phyloP scores from a whole-genome alignment of 2,888 invertebrate species.

The Noctua pronuba region DNA sequence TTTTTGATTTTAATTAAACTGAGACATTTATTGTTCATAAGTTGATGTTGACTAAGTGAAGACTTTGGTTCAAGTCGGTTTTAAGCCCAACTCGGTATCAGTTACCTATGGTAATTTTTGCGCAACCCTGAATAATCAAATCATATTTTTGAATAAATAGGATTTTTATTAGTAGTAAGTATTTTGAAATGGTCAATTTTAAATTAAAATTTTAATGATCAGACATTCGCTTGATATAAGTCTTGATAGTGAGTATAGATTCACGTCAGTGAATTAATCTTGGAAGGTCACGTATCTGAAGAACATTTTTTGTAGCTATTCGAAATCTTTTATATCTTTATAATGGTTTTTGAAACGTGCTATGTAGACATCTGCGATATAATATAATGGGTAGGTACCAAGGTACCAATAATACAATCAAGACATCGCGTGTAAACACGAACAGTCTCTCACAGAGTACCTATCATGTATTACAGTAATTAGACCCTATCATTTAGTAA shows the following conservation, averaged over 20 bases:
- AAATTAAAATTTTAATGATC: conserved; percentile 30
- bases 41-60: background rate
- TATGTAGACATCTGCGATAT: conserved; percentile 27
- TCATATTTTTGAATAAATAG: background rate
- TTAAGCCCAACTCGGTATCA: conserved; percentile 8
- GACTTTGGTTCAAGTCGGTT: background rate
- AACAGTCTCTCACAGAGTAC: conserved; percentile 71
- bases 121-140: conserved; percentile 20
- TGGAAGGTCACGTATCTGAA: conserved; percentile 56
- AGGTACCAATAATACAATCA: conserved; percentile 64
- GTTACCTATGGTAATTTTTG: conserved; percentile 11
- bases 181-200: conserved; percentile 17
- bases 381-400: conserved; percentile 5
- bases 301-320: conserved; percentile 44
- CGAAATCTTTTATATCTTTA: conserved; percentile 26
- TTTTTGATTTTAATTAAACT: conserved; percentile 49
- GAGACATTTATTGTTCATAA: conserved; percentile 34
- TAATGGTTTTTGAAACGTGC: conserved; percentile 40
- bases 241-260: conserved; percentile 15
- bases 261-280: conserved; percentile 38
- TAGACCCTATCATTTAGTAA: conserved; percentile 87
- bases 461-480: conserved; percentile 77
- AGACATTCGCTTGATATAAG: conserved; percentile 29
- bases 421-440: conserved; percentile 77
- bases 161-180: conserved; percentile 7